Evolutionary conservation across 2,888 invertebrate genomes (phyloP), one percentile per base, ranked within the genome.

Genomic region (Capitulum mitella): DNA sequence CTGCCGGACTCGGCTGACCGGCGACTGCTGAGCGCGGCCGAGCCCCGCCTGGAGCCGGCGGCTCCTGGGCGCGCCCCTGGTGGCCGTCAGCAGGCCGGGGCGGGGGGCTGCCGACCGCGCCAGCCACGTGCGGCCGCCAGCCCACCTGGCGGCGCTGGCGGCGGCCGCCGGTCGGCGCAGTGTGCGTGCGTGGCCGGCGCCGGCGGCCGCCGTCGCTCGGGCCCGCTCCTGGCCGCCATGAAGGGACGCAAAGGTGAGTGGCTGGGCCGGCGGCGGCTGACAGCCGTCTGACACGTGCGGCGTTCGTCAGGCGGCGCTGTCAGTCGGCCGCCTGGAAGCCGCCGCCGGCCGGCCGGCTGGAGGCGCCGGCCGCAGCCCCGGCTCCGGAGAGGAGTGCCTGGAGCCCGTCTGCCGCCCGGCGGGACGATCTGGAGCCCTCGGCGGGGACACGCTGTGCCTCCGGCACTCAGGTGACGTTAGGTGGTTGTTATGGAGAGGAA

Each of bases 221-320:
- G 16, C 64, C 34, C 64, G 34, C 16, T 1, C 61, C 29, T 1
- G 61, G 32, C 32, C 32, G 64, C 64, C 64, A 64, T 64, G 64
- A 64, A 64, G 64, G 64, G 19, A 2, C 64, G 64, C 34, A 64
- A 64, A 34, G 64, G 64, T 64, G 34, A 64, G 64, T 34, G 64
- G 51, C 3, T 19, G 14, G 51, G 22, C 51, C 5, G 14, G 1
- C 16, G 12, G 1, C 12, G 34, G 64, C 34, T 34, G 64, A 58
- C 64, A 64, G 64, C 34, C 26, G 34, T 10, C 64, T 64, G 64
- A 64, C 64, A 34, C 34, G 16, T 34, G 58, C 26, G 5, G 34
- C 19, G 43, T 54, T 40, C 16, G 37, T 5, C 22, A 29, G 43
- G 22, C 6, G 43, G n/a, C 40, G 40, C 26, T 37, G n/a, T 16